Percentiles rank a stretch among this genome's conserved stretches.
Evolutionary conservation across 1,140 invertebrate genomes (phyloP).

Genomic region (Triops longicaudatus): DNA sequence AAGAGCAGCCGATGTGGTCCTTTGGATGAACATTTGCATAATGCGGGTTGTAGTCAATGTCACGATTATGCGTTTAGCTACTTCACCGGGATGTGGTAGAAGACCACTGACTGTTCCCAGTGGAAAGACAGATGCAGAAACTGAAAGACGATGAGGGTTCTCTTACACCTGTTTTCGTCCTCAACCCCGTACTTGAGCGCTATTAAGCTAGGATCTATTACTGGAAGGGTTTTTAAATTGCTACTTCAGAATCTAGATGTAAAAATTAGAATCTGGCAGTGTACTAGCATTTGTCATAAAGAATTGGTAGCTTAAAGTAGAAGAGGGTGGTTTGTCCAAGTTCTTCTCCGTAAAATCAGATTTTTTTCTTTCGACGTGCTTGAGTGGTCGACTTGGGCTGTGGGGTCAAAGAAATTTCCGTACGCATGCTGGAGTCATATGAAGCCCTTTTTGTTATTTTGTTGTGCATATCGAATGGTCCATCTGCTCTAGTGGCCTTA

Average conservation of each 20-base stretch:
- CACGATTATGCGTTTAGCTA: not conserved
- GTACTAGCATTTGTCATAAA: too few species aligned
- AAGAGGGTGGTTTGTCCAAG: too few species aligned
- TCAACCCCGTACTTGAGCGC: not conserved
- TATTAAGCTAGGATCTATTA: not conserved
- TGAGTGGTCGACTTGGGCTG: too few species aligned
- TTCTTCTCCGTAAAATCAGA: too few species aligned
- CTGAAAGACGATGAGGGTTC: not conserved
- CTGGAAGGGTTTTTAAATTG: too few species aligned
- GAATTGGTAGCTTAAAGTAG: too few species aligned
- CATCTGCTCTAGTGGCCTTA: not conserved
- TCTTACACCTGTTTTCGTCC: not conserved
- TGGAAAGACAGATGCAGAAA: not conserved
- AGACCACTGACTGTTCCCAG: not conserved
- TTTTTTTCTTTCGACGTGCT: too few species aligned
- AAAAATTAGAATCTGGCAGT: too few species aligned
- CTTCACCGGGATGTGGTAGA: not conserved
- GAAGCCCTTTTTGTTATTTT: constrained; percentile 4
- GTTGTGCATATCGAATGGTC: constrained; percentile 1
- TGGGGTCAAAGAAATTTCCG: not conserved
- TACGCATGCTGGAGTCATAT: not conserved
- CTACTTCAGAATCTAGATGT: too few species aligned
- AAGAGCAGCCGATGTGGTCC: not conserved
- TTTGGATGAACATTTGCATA: not conserved
- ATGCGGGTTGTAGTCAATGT: not conserved